Evolutionary conservation across 2,113 vertebrate genomes (phyloP).

Genomic region (Limnothrissa miodon): DNA sequence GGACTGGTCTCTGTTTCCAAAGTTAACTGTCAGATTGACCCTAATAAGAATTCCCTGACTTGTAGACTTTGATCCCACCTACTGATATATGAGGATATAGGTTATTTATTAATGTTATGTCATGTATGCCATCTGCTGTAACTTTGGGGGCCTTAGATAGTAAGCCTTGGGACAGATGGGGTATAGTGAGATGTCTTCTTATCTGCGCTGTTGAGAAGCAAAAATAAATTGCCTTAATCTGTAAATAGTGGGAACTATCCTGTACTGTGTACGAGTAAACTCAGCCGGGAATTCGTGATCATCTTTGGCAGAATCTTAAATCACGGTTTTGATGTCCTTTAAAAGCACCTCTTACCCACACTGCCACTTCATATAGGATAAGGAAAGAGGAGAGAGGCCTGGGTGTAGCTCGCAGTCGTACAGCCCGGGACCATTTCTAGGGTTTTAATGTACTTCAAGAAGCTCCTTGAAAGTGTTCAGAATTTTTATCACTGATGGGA

Average conservation of each 20-base stretch:
- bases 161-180: neutral
- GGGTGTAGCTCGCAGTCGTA: no score
- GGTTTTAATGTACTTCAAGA: neutral
- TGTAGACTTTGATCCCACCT: neutral
- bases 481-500: neutral
- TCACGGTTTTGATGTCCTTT: neutral
- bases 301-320: neutral
- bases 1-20: neutral
- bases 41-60: neutral
- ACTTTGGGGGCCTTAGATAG: neutral
- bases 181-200: neutral
- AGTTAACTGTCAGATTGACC: neutral
- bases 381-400: neutral
- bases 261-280: no score
- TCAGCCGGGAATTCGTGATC: neutral
- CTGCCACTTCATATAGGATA: neutral
- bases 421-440: neutral
- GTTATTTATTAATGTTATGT: neutral
- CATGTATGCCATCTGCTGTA: neutral
- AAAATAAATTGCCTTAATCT: neutral
- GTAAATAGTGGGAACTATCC: neutral
- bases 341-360: neutral
- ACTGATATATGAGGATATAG: neutral
- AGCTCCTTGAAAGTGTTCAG: neutral
- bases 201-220: neutral